These are phyloP conservation scores for Cotesia congregata DNA, from an alignment of 2,888 invertebrate genomes.

Conservation along the genomic window DNA sequence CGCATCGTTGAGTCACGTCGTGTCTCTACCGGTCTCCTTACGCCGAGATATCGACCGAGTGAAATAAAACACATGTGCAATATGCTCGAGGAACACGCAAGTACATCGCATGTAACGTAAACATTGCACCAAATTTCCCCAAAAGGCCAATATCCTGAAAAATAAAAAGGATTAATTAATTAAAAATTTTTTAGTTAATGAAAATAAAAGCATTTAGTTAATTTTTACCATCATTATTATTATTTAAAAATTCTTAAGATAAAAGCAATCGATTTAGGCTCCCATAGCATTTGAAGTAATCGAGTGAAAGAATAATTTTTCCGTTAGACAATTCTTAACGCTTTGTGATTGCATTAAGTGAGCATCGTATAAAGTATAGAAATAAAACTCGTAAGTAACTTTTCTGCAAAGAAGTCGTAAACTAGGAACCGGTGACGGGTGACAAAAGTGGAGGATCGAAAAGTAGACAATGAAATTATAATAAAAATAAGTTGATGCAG, in stretches of 20 bases:
- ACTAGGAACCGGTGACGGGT: not conserved
- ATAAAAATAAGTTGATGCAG: not conserved
- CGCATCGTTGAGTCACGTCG: constrained; percentile 87
- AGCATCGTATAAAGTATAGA: too few species aligned
- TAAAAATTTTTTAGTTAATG: not conserved
- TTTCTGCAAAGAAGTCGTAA: not conserved
- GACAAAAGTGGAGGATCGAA: not conserved
- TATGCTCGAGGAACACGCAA: constrained; percentile 95
- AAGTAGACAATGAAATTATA: constrained; percentile 6
- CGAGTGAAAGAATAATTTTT: too few species aligned
- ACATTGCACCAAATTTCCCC: constrained; percentile 94
- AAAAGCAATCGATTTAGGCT: too few species aligned
- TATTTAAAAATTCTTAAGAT: too few species aligned
- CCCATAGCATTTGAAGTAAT: too few species aligned
- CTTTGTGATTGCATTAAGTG: too few species aligned
- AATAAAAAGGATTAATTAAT: not conserved
- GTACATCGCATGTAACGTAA: constrained; percentile 95
- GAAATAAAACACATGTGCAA: constrained; percentile 96
- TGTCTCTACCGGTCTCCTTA: constrained; percentile 89
- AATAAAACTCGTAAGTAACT: too few species aligned
- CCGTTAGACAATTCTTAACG: too few species aligned
- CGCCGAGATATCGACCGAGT: constrained; percentile 89
- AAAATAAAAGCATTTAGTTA: too few species aligned
- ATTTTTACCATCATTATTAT: too few species aligned
- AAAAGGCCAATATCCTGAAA: constrained; percentile 91